Conservation (phyloP, 2,113 vertebrate species). For the Mesitornis unicolor region DNA sequence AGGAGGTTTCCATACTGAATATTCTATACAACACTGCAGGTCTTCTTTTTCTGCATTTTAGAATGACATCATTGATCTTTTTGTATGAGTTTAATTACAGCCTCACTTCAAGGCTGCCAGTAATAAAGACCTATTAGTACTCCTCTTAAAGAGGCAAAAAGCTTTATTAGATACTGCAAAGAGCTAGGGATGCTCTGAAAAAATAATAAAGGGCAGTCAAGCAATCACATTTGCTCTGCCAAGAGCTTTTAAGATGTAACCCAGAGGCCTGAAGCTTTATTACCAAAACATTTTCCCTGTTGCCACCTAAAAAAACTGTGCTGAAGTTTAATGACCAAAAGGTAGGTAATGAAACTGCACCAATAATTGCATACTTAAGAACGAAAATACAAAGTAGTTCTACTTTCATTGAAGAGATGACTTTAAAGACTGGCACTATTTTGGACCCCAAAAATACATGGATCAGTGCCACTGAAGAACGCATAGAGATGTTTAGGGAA, state of each 20-base stretch:
- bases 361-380: neutral
- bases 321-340: neutral
- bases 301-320: neutral
- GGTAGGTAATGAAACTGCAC: neutral
- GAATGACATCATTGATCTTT: neutral
- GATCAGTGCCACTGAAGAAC: neutral
- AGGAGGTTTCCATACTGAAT: neutral
- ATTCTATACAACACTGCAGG: neutral
- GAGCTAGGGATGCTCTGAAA: conserved; percentile 31
- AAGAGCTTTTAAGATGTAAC: conserved; percentile 72
- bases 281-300: neutral
- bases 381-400: neutral
- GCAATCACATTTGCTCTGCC: conserved; percentile 4
- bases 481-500: neutral
- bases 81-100: conserved; percentile 4
- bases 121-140: conserved; percentile 4
- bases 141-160: conserved; percentile 29
- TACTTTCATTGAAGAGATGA: neutral
- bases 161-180: neutral
- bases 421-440: neutral
- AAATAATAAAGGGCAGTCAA: conserved; percentile 7
- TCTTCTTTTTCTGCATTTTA: neutral
- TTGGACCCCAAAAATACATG: neutral
- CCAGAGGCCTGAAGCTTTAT: conserved; percentile 42
- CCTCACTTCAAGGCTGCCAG: neutral